Evolutionary conservation across 2,888 invertebrate species (phyloP), one percentile per base, ranked within the genome.

Genomic region (Cosmorhoe ocellata): DNA sequence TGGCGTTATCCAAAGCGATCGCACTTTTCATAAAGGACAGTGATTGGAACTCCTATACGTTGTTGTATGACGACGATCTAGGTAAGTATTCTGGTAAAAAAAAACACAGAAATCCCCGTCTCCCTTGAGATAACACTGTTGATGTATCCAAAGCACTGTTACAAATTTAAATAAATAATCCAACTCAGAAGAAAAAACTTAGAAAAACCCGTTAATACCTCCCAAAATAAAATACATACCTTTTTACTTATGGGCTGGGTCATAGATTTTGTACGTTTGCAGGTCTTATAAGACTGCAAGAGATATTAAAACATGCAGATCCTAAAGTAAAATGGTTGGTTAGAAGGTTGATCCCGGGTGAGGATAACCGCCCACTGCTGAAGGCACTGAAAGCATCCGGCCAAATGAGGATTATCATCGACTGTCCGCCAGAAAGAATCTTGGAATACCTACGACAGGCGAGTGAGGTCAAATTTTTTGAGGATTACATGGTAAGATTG

Each of bases 391-490:
- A 94, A 66, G 89, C 91, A 7, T 91, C 93, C 0, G 92, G 93
- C 1, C 94, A 94, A 63, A 93, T 92, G 39, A 93, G 94, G 65
- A 92, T 97, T 9, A 91, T 98, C 3, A 72, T 97, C 7, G 97
- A 97, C 72, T 95, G 96, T 66, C 91, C 93, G 0, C 84, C 93
- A 0, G 92, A 94, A 6, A 93, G 93, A 67, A 90, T 96, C 9
- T 68, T 93, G 0, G 85, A 91, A 1, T 92, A 96, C 38, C 74
- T 96, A 13, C 91, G 92, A 34, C 96, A 97, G 80, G 97, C 97
- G 0, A 92, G 93, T 60, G 95, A 96, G 77, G 93, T 98, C 9
- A 95, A 96, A 63, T 93, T 98, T 84, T 92, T 97, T 74, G 94
- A 94, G 51, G 95, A 96, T 69, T 95, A 96, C 76, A 95, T 96